Conservation (phyloP, 2,113 vertebrate genomes). For the Amblyopsis rosae region DNA sequence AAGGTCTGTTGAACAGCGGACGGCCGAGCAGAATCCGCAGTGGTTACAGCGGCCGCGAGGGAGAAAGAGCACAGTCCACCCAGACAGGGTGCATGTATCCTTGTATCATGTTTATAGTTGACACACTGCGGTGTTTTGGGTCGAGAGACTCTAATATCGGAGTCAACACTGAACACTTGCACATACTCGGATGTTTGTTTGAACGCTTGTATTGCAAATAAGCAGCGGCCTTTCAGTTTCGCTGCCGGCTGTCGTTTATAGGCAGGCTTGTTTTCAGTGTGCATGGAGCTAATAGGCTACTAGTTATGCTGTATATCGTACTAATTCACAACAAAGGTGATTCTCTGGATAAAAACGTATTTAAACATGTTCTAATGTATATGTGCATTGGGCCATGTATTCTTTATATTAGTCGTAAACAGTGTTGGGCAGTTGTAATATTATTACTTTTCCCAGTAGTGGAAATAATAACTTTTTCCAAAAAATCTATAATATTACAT, state of each 20-base stretch:
- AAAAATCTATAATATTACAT: too few species aligned
- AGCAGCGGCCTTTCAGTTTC: constrained; percentile 20
- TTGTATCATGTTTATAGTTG: constrained; percentile 56
- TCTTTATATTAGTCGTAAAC: too few species aligned
- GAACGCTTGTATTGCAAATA: constrained; percentile 43
- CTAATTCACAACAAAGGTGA: not conserved
- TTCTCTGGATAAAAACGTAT: constrained; percentile 20
- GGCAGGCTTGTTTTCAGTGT: not conserved
- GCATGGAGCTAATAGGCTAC: not conserved
- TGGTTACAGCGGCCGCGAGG: not conserved
- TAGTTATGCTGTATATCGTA: too few species aligned
- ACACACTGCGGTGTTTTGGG: constrained; percentile 68
- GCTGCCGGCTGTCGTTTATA: constrained; percentile 8
- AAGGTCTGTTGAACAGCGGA: not conserved
- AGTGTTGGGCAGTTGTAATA: too few species aligned
- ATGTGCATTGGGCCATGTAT: too few species aligned
- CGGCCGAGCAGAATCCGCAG: not conserved
- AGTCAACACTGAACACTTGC: constrained; percentile 49
- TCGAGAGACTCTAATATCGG: constrained; percentile 57
- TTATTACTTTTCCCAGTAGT: too few species aligned
- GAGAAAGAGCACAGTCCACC: constrained; percentile 30
- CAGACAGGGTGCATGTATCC: constrained; percentile 28
- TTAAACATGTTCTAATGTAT: constrained; percentile 6
- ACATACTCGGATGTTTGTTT: constrained; percentile 44
- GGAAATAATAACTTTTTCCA: too few species aligned